phyloP scores from a whole-genome alignment of 2,888 invertebrate species.

The Pristionchus maxplancki region DNA sequence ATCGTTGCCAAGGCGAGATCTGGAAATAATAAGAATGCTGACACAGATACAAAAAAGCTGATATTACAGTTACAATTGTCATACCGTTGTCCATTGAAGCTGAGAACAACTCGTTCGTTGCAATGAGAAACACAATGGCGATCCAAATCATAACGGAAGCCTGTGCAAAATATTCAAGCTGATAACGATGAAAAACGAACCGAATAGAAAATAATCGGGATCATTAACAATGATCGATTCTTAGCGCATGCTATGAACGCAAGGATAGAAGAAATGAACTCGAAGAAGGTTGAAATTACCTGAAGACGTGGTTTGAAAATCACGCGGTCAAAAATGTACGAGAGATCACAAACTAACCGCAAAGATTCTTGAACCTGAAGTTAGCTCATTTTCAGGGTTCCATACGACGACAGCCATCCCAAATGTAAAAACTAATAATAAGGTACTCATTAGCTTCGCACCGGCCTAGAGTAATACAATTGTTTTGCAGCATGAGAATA shows the following conservation, averaged over 20 bases:
- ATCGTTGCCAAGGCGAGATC: neutral
- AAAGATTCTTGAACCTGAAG: too few species aligned
- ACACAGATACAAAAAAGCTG: too few species aligned
- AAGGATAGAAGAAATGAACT: neutral
- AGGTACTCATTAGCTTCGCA: too few species aligned
- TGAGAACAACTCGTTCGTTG: neutral
- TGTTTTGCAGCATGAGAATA: too few species aligned
- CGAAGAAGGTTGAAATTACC: neutral
- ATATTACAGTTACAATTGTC: too few species aligned
- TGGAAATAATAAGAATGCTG: too few species aligned
- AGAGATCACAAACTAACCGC: too few species aligned
- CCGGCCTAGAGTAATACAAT: too few species aligned
- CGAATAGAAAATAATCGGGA: neutral
- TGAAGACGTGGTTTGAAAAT: neutral
- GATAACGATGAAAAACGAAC: neutral
- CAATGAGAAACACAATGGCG: neutral
- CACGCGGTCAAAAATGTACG: too few species aligned
- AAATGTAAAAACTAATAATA: too few species aligned
- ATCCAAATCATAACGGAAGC: neutral
- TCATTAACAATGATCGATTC: neutral
- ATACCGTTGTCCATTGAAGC: neutral
- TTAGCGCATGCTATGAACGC: neutral
- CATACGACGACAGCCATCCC: too few species aligned
- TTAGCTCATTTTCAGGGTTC: too few species aligned
- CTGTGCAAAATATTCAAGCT: neutral